phyloP scores from a whole-genome alignment of 64 coral and sea anemone genomes.

The Dendronephthya gigantea region DNA sequence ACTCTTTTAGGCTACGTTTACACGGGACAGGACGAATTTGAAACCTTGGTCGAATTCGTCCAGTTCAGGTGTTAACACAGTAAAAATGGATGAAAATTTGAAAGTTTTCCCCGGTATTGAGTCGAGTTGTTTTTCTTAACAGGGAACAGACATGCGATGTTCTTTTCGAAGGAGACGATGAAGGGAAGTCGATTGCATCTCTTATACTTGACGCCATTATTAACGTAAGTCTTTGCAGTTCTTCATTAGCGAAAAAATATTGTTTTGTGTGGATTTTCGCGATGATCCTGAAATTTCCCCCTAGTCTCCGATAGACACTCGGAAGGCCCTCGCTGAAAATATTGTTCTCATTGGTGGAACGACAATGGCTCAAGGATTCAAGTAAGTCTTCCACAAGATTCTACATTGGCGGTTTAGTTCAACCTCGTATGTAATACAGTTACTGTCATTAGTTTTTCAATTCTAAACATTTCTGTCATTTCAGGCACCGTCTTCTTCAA shows the following conservation, averaged over 20 bases:
- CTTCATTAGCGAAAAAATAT: background rate
- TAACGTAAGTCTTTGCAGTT: slow-evolving; percentile 26
- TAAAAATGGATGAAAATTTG: too few species aligned
- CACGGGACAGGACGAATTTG: too few species aligned
- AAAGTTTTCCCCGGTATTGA: too few species aligned
- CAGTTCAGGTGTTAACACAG: too few species aligned
- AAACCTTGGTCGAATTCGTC: too few species aligned
- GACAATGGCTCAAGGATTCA: slow-evolving; percentile 85
- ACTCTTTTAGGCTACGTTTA: too few species aligned
- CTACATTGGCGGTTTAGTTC: background rate
- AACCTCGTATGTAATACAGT: background rate
- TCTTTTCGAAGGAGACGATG: slow-evolving; percentile 94
- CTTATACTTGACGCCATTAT: slow-evolving; percentile 65
- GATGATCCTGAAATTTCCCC: background rate
- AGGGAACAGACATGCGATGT: slow-evolving; percentile 97
- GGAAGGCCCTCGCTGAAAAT: slow-evolving; percentile 77
- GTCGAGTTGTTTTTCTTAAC: background rate
- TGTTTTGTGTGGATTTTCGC: background rate
- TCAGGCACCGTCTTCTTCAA: slow-evolving; percentile 85
- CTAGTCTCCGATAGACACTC: slow-evolving; percentile 84
- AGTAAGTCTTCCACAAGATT: slow-evolving; percentile 51
- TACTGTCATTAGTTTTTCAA: background rate
- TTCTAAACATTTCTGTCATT: background rate
- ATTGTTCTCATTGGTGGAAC: slow-evolving; percentile 90
- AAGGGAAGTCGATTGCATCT: slow-evolving; percentile 85